Evolutionary conservation across 1,140 invertebrate species (phyloP).

Genomic region (Limonius californicus): DNA sequence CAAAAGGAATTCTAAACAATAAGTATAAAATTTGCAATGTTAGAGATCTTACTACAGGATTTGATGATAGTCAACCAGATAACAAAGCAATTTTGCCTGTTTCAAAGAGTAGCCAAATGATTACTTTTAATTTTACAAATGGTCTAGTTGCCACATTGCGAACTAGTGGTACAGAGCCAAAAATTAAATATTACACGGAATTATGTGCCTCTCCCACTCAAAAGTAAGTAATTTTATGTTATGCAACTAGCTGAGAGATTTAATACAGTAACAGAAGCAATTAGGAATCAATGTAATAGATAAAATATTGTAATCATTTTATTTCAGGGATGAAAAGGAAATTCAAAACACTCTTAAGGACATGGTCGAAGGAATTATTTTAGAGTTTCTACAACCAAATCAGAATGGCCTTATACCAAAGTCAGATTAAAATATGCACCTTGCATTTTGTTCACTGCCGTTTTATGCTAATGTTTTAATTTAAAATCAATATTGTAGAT

Average conservation of each 20-base stretch:
- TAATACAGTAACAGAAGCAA: background rate
- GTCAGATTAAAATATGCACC: background rate
- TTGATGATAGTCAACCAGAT: conserved; percentile 71
- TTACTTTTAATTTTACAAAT: conserved; percentile 91
- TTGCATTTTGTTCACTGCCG: too few species aligned
- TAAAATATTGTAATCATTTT: conserved; percentile 32
- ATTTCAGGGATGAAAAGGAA: conserved; percentile 64
- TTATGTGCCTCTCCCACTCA: conserved; percentile 66
- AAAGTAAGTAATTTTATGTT: conserved; percentile 50
- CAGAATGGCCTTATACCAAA: conserved; percentile 61
- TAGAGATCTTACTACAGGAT: conserved; percentile 87
- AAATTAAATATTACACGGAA: conserved; percentile 97
- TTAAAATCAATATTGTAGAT: too few species aligned
- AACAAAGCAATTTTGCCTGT: conserved; percentile 73
- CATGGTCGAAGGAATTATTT: conserved; percentile 74
- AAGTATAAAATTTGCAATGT: conserved; percentile 70
- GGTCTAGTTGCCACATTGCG: conserved; percentile 84
- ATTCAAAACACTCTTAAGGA: conserved; percentile 62
- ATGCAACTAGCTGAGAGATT: background rate
- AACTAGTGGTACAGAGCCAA: conserved; percentile 98
- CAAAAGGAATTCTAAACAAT: conserved; percentile 62
- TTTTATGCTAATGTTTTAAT: too few species aligned
- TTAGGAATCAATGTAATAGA: background rate
- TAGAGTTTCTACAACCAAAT: conserved; percentile 77
- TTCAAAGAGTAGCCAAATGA: conserved; percentile 84